Evolutionary conservation across 2,888 invertebrate species (phyloP).

Genomic region (Lagria hirta): DNA sequence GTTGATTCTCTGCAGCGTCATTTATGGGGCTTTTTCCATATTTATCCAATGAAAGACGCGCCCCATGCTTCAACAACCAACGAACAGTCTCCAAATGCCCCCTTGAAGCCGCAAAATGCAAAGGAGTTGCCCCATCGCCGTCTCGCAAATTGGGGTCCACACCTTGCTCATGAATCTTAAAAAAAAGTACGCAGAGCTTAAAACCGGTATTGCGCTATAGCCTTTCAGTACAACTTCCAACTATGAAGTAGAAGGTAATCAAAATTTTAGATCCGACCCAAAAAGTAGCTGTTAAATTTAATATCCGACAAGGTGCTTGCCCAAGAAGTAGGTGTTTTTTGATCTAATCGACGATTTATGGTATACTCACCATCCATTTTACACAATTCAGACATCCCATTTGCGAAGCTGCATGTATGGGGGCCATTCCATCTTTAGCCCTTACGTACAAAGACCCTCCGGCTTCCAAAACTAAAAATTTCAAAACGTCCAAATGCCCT

Average conservation of each 20-base stretch:
- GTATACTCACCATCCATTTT: conserved; percentile 79
- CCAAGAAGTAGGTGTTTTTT: conserved; percentile 2
- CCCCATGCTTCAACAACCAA: conserved; percentile 83
- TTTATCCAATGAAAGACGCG: conserved; percentile 77
- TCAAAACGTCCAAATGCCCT: conserved; percentile 82
- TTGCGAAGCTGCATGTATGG: conserved; percentile 87
- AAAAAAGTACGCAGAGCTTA: conserved; percentile 41
- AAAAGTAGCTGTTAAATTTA: conserved; percentile 1
- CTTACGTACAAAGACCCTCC: conserved; percentile 80
- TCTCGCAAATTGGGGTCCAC: conserved; percentile 84
- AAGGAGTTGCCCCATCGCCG: conserved; percentile 85
- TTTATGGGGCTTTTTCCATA: conserved; percentile 89
- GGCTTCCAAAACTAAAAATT: conserved; percentile 80
- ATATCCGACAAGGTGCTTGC: not conserved
- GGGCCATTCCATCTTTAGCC: conserved; percentile 88
- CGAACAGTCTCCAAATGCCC: conserved; percentile 79
- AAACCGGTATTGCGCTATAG: conserved; percentile 3
- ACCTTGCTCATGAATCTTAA: conserved; percentile 81
- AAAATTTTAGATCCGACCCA: not conserved
- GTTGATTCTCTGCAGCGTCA: conserved; percentile 89
- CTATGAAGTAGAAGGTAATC: not conserved
- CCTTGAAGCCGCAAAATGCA: conserved; percentile 85
- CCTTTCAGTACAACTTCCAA: not conserved
- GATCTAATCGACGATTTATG: conserved; percentile 1
- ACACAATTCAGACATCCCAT: conserved; percentile 85